These are phyloP conservation scores for Alces alces DNA, from an alignment of 2,113 vertebrate species.

Conservation along the genomic window DNA sequence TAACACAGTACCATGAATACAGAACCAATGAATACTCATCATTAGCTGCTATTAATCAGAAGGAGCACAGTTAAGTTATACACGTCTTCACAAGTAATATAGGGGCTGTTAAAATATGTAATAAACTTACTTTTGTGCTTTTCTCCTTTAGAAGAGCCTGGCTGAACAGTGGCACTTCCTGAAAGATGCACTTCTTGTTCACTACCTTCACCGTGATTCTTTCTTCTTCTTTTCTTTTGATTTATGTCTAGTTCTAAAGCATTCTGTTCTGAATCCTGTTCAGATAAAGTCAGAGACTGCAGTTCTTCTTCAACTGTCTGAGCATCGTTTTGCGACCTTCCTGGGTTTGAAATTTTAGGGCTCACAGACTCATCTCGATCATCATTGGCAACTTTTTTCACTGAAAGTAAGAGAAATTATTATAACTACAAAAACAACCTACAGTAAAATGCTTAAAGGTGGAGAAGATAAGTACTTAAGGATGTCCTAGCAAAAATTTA, in stretches of 20 bases:
- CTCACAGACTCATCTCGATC: conserved; percentile 59
- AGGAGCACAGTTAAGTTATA: not conserved
- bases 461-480: not conserved
- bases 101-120: not conserved
- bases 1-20: not conserved
- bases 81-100: not conserved
- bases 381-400: conserved; percentile 69
- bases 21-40: not conserved
- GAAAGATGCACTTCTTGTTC: conserved; percentile 48
- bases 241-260: conserved; percentile 54
- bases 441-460: conserved; percentile 7
- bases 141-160: conserved; percentile 44
- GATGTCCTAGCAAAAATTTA: not conserved
- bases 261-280: conserved; percentile 60
- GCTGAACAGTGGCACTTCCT: conserved; percentile 27
- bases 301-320: conserved; percentile 85
- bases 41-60: not conserved
- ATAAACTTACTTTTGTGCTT: conserved; percentile 74
- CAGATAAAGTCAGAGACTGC: conserved; percentile 73
- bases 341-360: conserved; percentile 69
- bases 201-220: conserved; percentile 68
- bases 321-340: conserved; percentile 73
- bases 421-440: conserved; percentile 31
- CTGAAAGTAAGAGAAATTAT: conserved; percentile 44
- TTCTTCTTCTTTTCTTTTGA: conserved; percentile 80